phyloP scores from a whole-genome alignment of 1,140 invertebrate genomes.

The Ceratosolen fusciceps region DNA sequence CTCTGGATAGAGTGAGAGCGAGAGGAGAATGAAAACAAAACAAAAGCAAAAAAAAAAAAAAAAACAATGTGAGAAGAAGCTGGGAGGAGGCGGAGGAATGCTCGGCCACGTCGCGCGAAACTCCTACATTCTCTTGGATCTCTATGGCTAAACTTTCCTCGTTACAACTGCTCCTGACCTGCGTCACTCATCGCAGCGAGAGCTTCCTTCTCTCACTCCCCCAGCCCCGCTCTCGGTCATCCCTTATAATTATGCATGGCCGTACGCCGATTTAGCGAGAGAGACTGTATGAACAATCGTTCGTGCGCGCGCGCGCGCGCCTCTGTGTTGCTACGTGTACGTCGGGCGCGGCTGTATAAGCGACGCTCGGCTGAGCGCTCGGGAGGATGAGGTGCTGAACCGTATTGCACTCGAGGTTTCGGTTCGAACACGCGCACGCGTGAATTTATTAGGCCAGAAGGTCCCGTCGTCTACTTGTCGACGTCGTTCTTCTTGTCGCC shows the following conservation, averaged over 20 bases:
- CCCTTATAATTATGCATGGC: constrained; percentile 37
- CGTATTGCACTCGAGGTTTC: background rate
- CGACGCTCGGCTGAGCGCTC: background rate
- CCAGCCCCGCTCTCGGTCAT: too few relatives aligned
- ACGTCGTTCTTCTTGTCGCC: constrained; percentile 42
- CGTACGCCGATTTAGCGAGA: background rate
- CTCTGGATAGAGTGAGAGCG: too few relatives aligned
- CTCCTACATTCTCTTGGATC: constrained; percentile 3
- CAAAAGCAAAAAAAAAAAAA: too few relatives aligned
- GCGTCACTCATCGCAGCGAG: constrained; percentile 47
- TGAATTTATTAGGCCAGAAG: constrained; percentile 59
- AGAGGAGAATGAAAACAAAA: too few relatives aligned
- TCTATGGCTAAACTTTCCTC: constrained; percentile 65
- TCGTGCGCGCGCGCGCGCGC: background rate
- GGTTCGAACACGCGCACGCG: constrained; percentile 7
- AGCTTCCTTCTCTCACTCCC: background rate
- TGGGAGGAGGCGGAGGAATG: background rate
- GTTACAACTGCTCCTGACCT: constrained; percentile 55
- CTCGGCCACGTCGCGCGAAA: background rate
- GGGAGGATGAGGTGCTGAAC: background rate
- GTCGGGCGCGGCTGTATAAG: background rate
- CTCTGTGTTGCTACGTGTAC: background rate
- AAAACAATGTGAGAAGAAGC: background rate
- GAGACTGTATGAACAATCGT: background rate
- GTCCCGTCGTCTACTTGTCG: constrained; percentile 36